These are phyloP conservation scores for Mormyrops attenuatus DNA, from an alignment of 2,797 vertebrate species.

Conservation along the genomic window DNA sequence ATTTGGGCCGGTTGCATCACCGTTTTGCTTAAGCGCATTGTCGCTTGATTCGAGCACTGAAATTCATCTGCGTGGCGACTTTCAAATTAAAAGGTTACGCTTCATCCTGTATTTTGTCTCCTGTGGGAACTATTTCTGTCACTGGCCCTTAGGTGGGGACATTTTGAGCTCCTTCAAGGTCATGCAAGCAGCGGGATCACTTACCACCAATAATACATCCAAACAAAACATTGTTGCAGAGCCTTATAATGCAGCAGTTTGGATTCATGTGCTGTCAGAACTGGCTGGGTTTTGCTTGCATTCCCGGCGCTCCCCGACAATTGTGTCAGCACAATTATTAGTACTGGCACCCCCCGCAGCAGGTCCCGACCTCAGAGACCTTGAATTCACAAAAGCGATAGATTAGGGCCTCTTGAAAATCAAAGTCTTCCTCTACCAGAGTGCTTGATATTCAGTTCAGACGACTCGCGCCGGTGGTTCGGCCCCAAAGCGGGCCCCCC, in stretches of 20 bases:
- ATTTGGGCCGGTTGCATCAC: neutral
- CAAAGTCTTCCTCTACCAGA: neutral
- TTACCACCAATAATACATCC: neutral
- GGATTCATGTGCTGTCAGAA: neutral
- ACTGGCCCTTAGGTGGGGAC: neutral
- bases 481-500: neutral
- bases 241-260: neutral
- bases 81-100: neutral
- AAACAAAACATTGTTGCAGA: neutral
- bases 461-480: neutral
- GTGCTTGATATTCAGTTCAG: neutral
- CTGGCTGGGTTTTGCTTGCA: neutral
- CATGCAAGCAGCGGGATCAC: neutral
- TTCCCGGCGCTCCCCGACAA: neutral
- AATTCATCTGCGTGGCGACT: neutral
- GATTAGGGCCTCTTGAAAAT: neutral
- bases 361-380: neutral
- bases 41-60: neutral
- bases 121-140: neutral
- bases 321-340: neutral
- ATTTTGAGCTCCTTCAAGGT: neutral
- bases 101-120: neutral
- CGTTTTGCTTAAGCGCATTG: neutral
- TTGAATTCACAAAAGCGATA: neutral
- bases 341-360: neutral